Base-by-base conservation (phyloP, 2,113 vertebrate species). In the Notechis scutatus region DNA sequence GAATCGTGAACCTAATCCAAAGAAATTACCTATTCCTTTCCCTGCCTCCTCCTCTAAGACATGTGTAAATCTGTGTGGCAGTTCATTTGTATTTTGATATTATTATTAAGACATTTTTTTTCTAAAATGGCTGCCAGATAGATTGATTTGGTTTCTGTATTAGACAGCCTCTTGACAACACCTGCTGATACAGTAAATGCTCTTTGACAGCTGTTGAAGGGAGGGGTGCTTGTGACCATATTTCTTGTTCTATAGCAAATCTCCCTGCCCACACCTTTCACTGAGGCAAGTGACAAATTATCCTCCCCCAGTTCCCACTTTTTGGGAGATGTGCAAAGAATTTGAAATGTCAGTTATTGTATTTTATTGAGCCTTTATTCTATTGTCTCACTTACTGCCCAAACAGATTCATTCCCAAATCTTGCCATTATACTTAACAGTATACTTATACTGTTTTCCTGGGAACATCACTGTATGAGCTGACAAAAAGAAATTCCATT, bases 81-180 rank as follows among this genome's bases (percentile, higher is more conserved):
- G 3, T 6, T 47, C 87, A 69, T 54, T 39, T 93, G 26, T 93
- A 55, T 0, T n/a, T 56, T 0, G 87, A 91, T 88, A 2, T 93
- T 88, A 52, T 85, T 89, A 29, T 42, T 42, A 34, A 50, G 1
- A 50, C 7, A 14, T 54, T 95, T 93, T 94, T 94, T 69, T n/a
- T 2, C 92, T n/a, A 29, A 69, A 91, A 88, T 29, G 15, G 47
- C 47, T 86, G 39, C 90, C 55, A 55, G 89, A 88, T 61, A 91
- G 39, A 87, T 18, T 87, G 34, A 2, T 34, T 95, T 47, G 21
- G 94, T 29, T 91, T 93, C 42, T 3, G 0, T 93, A 9, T 91
- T 93, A 24, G 59, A 81, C 64, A 93, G 4, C 9, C 95, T 94
- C 91, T 89, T 89, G 59, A 91, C 81, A 90, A 29, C 89, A 95